Evolutionary conservation across 2,113 vertebrate species (phyloP).

Genomic region (Chloroceryle aenea): DNA sequence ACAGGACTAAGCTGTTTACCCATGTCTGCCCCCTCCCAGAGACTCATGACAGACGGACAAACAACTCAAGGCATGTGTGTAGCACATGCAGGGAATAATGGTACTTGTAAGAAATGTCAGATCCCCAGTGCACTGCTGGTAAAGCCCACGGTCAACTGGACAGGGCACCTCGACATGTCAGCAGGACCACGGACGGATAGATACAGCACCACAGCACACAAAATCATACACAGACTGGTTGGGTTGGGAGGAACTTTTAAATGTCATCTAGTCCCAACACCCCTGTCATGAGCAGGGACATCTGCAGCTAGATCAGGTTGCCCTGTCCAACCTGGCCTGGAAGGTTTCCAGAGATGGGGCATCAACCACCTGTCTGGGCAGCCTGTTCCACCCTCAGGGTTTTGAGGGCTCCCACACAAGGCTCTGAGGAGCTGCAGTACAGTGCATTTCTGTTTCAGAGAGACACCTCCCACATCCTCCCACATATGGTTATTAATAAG

Average conservation of each 20-base stretch:
- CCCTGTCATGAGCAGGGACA: neutral
- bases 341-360: neutral
- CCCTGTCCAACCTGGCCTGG: neutral
- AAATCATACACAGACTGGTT: neutral
- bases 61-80: fast-evolving
- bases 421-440: neutral
- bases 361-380: neutral
- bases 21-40: neutral
- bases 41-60: fast-evolving
- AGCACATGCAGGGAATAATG: neutral
- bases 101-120: neutral
- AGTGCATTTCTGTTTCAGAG: neutral
- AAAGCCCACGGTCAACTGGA: neutral
- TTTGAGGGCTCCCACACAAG: neutral
- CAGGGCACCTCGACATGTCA: fast-evolving
- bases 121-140: neutral
- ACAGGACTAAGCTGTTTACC: neutral
- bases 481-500: slow-evolving; percentile 2
- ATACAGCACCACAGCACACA: fast-evolving
- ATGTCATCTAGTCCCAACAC: neutral
- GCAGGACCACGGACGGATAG: neutral
- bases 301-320: neutral
- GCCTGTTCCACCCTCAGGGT: neutral
- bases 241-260: neutral
- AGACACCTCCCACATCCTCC: slow-evolving; percentile 24